These are phyloP conservation scores for Scomber japonicus DNA, from an alignment of 2,113 vertebrate species.

Conservation along the genomic window DNA sequence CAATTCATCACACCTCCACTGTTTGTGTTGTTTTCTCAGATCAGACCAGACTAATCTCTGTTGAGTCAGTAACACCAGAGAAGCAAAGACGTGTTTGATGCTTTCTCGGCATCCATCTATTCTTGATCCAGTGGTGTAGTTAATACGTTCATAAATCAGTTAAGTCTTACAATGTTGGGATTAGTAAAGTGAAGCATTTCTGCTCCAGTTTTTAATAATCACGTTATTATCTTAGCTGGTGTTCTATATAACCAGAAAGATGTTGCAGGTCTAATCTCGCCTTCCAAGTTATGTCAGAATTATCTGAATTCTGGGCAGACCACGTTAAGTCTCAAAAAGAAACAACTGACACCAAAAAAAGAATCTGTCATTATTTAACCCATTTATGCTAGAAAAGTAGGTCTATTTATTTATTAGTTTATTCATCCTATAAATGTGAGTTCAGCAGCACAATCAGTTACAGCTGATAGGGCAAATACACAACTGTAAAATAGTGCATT, in stretches of 20 bases:
- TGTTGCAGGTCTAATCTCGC: neutral
- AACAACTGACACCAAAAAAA: no score
- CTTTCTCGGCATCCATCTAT: no score
- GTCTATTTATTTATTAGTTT: neutral
- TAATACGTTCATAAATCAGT: no score
- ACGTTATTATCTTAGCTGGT: neutral
- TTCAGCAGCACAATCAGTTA: neutral
- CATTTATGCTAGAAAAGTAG: neutral
- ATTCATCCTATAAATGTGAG: neutral
- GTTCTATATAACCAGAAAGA: no score
- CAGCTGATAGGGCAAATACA: neutral
- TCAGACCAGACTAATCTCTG: neutral
- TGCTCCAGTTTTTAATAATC: neutral
- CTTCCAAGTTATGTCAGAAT: neutral
- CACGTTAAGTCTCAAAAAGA: no score
- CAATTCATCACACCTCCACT: constrained; percentile 1
- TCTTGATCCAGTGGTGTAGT: no score
- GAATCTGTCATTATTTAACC: neutral
- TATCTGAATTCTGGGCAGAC: no score
- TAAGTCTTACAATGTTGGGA: no score
- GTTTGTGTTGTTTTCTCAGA: neutral
- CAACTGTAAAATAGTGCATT: neutral
- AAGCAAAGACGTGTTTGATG: neutral
- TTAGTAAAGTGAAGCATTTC: no score
- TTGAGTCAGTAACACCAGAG: neutral